Evolutionary conservation across 2,113 vertebrate species (phyloP).

Genomic region (Xiphias gladius): DNA sequence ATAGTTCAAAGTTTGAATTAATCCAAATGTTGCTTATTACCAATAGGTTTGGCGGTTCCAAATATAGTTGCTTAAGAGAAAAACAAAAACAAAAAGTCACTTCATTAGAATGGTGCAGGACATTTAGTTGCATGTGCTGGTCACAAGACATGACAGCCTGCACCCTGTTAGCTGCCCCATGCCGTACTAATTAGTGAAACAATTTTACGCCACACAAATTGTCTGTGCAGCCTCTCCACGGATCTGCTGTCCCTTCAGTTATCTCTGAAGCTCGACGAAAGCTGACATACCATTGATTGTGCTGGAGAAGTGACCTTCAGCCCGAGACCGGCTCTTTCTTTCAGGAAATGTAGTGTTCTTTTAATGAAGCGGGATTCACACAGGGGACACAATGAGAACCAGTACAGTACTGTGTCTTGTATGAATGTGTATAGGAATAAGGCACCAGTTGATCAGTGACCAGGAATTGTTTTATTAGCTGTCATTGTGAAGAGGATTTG

Average conservation of each 20-base stretch:
- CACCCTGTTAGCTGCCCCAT: constrained; percentile 55
- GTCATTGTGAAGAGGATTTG: neutral
- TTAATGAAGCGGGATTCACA: neutral
- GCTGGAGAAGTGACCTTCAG: neutral
- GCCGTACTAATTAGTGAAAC: constrained; percentile 59
- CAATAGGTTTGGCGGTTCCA: neutral
- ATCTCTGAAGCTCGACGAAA: neutral
- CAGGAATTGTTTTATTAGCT: constrained; percentile 1
- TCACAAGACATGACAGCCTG: constrained; percentile 74
- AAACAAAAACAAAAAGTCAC: neutral
- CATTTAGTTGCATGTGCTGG: constrained; percentile 55
- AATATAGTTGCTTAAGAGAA: neutral
- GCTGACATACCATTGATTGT: neutral
- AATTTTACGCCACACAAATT: constrained; percentile 12
- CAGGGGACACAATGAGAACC: neutral
- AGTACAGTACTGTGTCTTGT: neutral
- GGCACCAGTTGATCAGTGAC: constrained; percentile 34
- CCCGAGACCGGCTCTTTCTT: neutral
- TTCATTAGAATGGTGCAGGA: neutral
- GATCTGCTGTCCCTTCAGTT: neutral
- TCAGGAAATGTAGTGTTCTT: neutral
- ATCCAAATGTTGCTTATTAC: neutral
- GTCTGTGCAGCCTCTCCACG: neutral
- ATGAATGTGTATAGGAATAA: neutral
- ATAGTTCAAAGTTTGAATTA: neutral